These are phyloP conservation scores for Drosophila prolongata DNA, from an alignment of 2,888 invertebrate species.

Conservation along the genomic window DNA sequence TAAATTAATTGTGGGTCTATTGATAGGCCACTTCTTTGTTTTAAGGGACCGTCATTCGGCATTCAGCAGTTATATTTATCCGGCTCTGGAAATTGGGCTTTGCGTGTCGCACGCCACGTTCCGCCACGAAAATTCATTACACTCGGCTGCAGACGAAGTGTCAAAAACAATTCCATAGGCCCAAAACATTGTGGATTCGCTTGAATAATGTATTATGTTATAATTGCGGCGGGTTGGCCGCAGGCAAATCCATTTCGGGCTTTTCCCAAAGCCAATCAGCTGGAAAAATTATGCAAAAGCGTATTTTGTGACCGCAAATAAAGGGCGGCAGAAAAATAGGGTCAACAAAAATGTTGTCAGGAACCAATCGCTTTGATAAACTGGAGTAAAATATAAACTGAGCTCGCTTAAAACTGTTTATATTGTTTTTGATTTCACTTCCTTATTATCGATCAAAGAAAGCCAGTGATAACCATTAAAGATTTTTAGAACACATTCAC, in stretches of 20 bases:
- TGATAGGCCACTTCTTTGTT: conserved; percentile 69
- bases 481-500: no score
- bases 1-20: conserved; percentile 71
- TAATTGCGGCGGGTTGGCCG: conserved; percentile 55
- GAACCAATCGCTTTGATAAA: conserved; percentile 2
- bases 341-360: conserved; percentile 19
- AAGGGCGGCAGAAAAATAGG: conserved; percentile 21
- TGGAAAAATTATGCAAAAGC: conserved; percentile 66
- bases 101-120: conserved; percentile 77
- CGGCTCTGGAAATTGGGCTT: conserved; percentile 65
- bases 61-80: conserved; percentile 58
- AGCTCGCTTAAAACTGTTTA: background rate
- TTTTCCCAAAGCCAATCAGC: conserved; percentile 70
- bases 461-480: background rate
- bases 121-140: conserved; percentile 55
- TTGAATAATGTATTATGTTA: conserved; percentile 68
- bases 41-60: conserved; percentile 15
- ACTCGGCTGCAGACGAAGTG: conserved; percentile 50
- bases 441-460: background rate
- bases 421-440: background rate
- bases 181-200: conserved; percentile 35
- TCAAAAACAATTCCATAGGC: conserved; percentile 60
- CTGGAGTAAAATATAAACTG: background rate
- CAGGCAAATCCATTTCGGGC: conserved; percentile 49
- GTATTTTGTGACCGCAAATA: background rate